Evolutionary conservation across 2,888 invertebrate genomes (phyloP).

Genomic region (Scaptomyza polygonia): DNA sequence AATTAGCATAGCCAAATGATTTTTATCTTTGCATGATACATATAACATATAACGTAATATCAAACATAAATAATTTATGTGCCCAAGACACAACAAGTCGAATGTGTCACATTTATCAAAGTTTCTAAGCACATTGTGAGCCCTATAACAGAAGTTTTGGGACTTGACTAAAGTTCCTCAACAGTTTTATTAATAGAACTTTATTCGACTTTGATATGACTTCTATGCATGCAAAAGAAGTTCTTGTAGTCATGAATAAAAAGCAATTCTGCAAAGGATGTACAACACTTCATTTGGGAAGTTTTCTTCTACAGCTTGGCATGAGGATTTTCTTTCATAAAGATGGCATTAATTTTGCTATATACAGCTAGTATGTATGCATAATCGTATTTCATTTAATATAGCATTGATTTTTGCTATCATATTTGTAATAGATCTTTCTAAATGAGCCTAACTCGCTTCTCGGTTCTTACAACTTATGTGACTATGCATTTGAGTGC

Average conservation of each 20-base stretch:
- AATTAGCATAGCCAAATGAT: constrained; percentile 69
- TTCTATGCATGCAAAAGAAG: too few relatives aligned
- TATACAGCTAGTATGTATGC: constrained; percentile 30
- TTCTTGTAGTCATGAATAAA: too few relatives aligned
- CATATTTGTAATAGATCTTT: constrained; percentile 1
- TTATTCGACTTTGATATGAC: not conserved
- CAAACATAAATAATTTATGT: constrained; percentile 14
- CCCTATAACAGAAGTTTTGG: not conserved
- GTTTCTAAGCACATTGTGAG: not conserved
- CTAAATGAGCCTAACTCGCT: constrained; percentile 41
- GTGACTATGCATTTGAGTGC: constrained; percentile 38
- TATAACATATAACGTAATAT: not conserved
- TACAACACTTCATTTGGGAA: not conserved
- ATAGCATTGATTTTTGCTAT: not conserved
- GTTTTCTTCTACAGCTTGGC: constrained; percentile 37
- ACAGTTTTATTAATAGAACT: not conserved
- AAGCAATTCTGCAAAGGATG: too few relatives aligned
- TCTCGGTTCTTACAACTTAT: constrained; percentile 47
- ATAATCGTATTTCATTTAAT: constrained; percentile 4
- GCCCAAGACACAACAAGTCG: not conserved
- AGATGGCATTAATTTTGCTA: constrained; percentile 17
- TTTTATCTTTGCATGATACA: constrained; percentile 38
- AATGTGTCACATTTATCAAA: not conserved
- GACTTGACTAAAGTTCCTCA: not conserved
- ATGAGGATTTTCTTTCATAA: constrained; percentile 8